These are phyloP conservation scores for Thermophis baileyi DNA, from an alignment of 2,113 vertebrate genomes.

Conservation along the genomic window DNA sequence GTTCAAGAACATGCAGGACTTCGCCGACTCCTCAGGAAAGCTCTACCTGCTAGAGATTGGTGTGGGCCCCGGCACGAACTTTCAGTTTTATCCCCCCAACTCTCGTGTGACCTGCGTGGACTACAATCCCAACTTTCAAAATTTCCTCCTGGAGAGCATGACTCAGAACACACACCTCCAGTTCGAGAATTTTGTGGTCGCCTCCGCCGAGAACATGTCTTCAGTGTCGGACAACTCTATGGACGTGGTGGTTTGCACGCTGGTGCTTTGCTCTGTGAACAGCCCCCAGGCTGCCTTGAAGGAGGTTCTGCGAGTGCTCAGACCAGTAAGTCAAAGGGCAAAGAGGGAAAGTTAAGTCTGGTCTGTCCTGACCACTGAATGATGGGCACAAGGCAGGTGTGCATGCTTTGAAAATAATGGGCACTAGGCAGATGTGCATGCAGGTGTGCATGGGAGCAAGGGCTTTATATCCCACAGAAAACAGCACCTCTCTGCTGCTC, in stretches of 20 bases:
- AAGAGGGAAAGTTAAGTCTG: neutral
- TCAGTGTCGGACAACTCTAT: constrained; percentile 60
- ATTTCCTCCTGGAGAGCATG: constrained; percentile 63
- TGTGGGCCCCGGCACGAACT: constrained; percentile 76
- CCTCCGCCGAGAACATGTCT: constrained; percentile 72
- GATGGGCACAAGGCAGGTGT: neutral
- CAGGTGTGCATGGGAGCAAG: neutral
- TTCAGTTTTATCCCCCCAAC: constrained; percentile 72
- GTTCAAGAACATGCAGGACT: constrained; percentile 65
- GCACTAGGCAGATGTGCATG: no score
- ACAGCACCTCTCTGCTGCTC: neutral
- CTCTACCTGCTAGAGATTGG: constrained; percentile 79
- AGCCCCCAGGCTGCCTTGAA: constrained; percentile 60
- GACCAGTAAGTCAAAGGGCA: constrained; percentile 66
- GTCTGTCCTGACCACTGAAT: neutral
- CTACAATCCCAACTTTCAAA: constrained; percentile 76
- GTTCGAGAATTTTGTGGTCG: constrained; percentile 71
- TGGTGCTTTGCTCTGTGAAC: constrained; percentile 77
- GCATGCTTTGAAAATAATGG: neutral
- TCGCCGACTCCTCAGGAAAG: constrained; percentile 39
- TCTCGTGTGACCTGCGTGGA: constrained; percentile 75
- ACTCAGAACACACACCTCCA: constrained; percentile 66
- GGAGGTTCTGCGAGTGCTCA: constrained; percentile 71
- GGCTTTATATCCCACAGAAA: neutral
- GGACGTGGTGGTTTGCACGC: constrained; percentile 79